These are phyloP conservation scores for Rhynchophorus ferrugineus DNA, from an alignment of 1,140 invertebrate genomes.

Conservation along the genomic window DNA sequence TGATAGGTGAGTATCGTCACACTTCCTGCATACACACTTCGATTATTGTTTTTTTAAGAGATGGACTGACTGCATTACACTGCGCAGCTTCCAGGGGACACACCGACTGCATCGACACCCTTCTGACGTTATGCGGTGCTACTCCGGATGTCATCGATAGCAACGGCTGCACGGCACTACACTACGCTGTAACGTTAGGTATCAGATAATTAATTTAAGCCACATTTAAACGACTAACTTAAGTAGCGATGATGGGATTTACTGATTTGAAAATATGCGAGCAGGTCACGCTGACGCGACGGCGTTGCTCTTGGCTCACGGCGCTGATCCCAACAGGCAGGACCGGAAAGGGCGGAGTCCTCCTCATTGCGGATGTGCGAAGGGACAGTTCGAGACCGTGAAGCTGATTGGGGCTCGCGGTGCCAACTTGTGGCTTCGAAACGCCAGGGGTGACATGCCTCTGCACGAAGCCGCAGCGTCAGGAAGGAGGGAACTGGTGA, in stretches of 20 bases:
- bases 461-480: slow-evolving; percentile 92
- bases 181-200: slow-evolving; percentile 86
- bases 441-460: slow-evolving; percentile 83
- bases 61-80: slow-evolving; percentile 82
- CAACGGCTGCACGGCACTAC: slow-evolving; percentile 90
- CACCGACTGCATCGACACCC: slow-evolving; percentile 81
- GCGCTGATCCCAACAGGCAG: slow-evolving; percentile 84
- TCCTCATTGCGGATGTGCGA: slow-evolving; percentile 83
- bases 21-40: too few species aligned
- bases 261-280: not conserved
- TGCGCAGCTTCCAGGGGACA: slow-evolving; percentile 94
- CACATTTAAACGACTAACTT: not conserved
- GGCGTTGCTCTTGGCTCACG: slow-evolving; percentile 76
- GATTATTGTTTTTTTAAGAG: slow-evolving; percentile 38
- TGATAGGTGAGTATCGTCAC: slow-evolving; percentile 16
- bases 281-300: slow-evolving; percentile 90
- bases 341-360: slow-evolving; percentile 83
- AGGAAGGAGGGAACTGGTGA: slow-evolving; percentile 76
- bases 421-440: slow-evolving; percentile 87
- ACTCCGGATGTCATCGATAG: slow-evolving; percentile 79
- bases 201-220: not conserved
- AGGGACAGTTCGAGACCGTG: slow-evolving; percentile 84
- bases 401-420: slow-evolving; percentile 70
- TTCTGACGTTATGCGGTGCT: slow-evolving; percentile 82
- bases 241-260: not conserved